Evolutionary conservation across 2,113 vertebrate genomes (phyloP).

Genomic region (Eonycteris spelaea): DNA sequence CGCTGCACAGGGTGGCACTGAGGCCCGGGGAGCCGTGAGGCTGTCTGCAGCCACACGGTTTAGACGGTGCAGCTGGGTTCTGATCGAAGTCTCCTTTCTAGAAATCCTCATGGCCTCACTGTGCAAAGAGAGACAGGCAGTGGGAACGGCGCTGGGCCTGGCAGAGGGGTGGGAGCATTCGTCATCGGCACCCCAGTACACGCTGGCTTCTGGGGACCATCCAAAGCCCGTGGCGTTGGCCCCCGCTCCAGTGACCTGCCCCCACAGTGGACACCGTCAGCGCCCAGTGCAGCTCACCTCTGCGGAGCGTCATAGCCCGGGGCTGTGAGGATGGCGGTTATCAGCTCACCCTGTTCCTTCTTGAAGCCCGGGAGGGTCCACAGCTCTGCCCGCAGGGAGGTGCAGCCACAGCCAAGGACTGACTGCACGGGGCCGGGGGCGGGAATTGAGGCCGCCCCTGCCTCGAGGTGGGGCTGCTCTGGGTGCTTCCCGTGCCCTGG

Average conservation of each 20-base stretch:
- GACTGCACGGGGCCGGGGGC: no score
- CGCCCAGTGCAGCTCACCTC: neutral
- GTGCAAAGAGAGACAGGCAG: accelerated
- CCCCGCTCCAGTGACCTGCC: no score
- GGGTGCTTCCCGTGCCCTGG: accelerated
- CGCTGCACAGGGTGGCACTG: neutral
- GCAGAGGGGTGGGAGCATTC: no score
- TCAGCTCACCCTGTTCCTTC: neutral
- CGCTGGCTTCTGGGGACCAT: accelerated
- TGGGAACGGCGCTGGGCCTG: neutral
- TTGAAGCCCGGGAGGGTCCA: accelerated
- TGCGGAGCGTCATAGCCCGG: accelerated
- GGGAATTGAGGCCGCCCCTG: accelerated
- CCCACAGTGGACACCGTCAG: accelerated
- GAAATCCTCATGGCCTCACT: accelerated
- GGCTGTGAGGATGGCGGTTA: neutral
- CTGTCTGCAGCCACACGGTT: accelerated
- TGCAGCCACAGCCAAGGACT: accelerated
- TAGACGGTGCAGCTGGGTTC: neutral
- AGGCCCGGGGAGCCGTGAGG: accelerated
- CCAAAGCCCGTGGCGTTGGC: neutral
- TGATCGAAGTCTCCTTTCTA: neutral
- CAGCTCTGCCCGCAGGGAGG: neutral
- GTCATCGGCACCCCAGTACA: neutral
- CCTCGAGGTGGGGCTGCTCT: neutral